Evolutionary conservation across 2,888 invertebrate species (phyloP).

Genomic region (Temnothorax rugatulus): DNA sequence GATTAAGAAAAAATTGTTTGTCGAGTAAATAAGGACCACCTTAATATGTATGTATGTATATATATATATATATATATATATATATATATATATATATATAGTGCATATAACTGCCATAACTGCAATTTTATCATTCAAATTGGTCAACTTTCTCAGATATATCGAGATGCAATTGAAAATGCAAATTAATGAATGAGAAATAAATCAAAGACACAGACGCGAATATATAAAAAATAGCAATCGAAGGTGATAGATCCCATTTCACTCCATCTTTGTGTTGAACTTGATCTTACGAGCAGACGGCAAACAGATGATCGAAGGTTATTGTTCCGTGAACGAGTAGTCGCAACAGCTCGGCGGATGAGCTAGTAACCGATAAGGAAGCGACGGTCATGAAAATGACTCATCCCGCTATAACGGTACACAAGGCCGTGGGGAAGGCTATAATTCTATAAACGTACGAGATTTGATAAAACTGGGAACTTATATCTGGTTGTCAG

Average conservation of each 20-base stretch:
- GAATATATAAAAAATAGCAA: not conserved
- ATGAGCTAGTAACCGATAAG: constrained; percentile 64
- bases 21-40: no score
- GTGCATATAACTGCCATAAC: no score
- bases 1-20: no score
- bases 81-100: no score
- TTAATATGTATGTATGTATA: no score
- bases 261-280: not conserved
- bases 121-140: no score
- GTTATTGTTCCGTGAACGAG: constrained; percentile 39
- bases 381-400: constrained; percentile 60
- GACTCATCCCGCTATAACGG: constrained; percentile 77
- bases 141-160: not conserved
- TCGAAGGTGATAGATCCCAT: not conserved
- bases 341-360: constrained; percentile 8
- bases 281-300: constrained; percentile 45
- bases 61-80: no score
- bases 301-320: constrained; percentile 14
- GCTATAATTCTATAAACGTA: constrained; percentile 50
- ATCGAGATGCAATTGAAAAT: not conserved
- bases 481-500: constrained; percentile 55
- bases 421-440: constrained; percentile 79
- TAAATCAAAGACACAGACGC: not conserved
- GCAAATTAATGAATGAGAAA: not conserved
- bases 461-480: constrained; percentile 39